Base-by-base conservation (phyloP, 2,797 vertebrate species). In the Tragelaphus eurycerus region DNA sequence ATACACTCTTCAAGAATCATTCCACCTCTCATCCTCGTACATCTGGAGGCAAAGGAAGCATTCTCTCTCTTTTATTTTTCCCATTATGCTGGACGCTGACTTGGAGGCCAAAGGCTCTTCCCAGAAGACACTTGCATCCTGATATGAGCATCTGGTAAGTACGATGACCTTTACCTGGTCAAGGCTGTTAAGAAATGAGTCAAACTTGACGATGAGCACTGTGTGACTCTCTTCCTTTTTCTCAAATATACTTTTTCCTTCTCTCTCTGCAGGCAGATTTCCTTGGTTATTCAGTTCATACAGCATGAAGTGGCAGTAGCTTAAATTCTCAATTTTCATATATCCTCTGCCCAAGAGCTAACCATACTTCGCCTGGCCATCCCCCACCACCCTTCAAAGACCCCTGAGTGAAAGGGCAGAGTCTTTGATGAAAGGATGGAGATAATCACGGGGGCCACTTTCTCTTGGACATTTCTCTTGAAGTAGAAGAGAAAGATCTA, bases 91-190 rank as follows among this genome's bases (percentile, higher is more conserved):
- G 19, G 85, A 82, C 17, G 74, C 29, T 94, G 59, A 90, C 38
- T 71, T 87, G 27, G 17, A 93, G 48, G 59, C 21, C 54, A 82
- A 92, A 6, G 43, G 64, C n/a, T 25, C n/a, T 90, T 54, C 21
- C 23, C 62, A 89, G 79, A 34, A 79, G 60, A 13, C 21, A 64
- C 43, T 64, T 67, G 16, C 16, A 67, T 86, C 27, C 46, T 62
- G 52, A 67, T 19, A 67, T 67, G 16, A 92, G 67, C 21, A 54
- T 79, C 84, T 81, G 64, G 93, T 95, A 89, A 97, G 96, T 92
- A 9, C 16, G 12, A 54, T 54, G 13, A 46, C 29, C 38, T 86
- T 90, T 13, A 64, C 12, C 29, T 60, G n/a, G 14, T 46, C 46
- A 46, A 8, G 46, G 46, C 46, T 46, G 46, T 86, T 64, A 90